phyloP scores from a whole-genome alignment of 2,797 vertebrate species.

The Pseudochaenichthys georgianus region DNA sequence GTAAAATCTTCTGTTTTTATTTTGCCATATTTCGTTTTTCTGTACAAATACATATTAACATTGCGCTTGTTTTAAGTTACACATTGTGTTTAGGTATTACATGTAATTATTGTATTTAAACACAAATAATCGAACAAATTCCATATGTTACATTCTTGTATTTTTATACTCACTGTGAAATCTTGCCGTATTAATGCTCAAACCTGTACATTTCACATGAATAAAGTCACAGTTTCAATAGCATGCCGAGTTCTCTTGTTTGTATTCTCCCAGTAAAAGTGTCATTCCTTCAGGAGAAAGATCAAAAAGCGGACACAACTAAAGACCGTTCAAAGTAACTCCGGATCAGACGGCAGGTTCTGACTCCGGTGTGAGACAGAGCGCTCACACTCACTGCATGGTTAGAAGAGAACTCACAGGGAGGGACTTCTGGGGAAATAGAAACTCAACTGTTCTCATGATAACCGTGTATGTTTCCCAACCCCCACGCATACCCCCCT shows the following conservation, averaged over 20 bases:
- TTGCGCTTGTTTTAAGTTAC: neutral
- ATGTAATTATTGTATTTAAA: neutral
- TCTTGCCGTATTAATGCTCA: neutral
- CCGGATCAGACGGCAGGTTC: neutral
- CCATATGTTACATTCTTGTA: neutral
- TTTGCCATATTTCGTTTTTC: neutral
- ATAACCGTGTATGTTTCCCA: slow-evolving; percentile 11
- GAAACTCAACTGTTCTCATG: slow-evolving; percentile 67
- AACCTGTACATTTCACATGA: slow-evolving; percentile 3
- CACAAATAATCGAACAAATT: neutral
- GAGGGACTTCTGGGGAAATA: slow-evolving; percentile 79
- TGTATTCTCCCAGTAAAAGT: neutral
- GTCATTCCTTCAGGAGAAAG: neutral
- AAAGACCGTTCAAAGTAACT: neutral
- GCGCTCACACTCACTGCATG: neutral
- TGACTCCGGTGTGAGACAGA: neutral
- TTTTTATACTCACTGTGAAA: slow-evolving; percentile 13
- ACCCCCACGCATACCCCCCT: neutral
- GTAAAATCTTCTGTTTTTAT: neutral
- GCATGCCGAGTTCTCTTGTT: neutral
- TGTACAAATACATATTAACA: neutral
- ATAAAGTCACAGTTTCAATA: slow-evolving; percentile 2
- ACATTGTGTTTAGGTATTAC: neutral
- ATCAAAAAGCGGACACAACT: neutral
- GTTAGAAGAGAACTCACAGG: slow-evolving; percentile 36